Evolutionary conservation across 2,888 invertebrate species (phyloP).

Genomic region (Drosophila peninsularis): DNA sequence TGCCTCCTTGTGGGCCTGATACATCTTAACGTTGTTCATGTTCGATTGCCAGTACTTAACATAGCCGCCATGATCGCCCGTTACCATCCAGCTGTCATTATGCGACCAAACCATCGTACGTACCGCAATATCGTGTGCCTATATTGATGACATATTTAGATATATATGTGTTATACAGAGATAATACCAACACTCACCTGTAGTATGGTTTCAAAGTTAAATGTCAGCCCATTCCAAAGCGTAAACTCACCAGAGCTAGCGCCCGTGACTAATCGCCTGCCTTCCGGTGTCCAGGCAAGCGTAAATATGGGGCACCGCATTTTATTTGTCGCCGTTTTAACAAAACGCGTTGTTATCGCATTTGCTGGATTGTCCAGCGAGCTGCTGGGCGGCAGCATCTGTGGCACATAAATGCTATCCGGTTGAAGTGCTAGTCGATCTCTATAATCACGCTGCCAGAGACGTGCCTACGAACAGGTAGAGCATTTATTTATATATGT

Average conservation of each 20-base stretch:
- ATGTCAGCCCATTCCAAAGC: slow-evolving; percentile 99
- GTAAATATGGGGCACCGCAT: slow-evolving; percentile 99
- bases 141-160: slow-evolving; percentile 21
- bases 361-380: slow-evolving; percentile 98
- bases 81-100: slow-evolving; percentile 99
- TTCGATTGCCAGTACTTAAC: slow-evolving; percentile 99
- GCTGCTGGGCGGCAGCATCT: slow-evolving; percentile 96
- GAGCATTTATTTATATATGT: background rate
- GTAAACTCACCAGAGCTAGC: slow-evolving; percentile 99
- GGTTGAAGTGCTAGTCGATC: slow-evolving; percentile 96
- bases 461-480: slow-evolving; percentile 89
- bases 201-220: slow-evolving; percentile 99
- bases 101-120: slow-evolving; percentile 99
- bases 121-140: slow-evolving; percentile 99
- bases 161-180: background rate
- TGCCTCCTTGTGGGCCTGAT: slow-evolving; percentile 99
- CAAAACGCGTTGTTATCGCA: slow-evolving; percentile 96
- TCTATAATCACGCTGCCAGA: slow-evolving; percentile 97
- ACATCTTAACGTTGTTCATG: slow-evolving; percentile 99
- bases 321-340: slow-evolving; percentile 99
- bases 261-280: slow-evolving; percentile 97
- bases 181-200: slow-evolving; percentile 88
- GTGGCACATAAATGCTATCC: slow-evolving; percentile 97
- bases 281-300: slow-evolving; percentile 99
- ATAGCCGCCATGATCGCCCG: slow-evolving; percentile 98